Percentiles rank a stretch among this genome's conserved stretches.
Evolutionary conservation across 2,113 vertebrate species (phyloP).

Genomic region (Lepus timidus): DNA sequence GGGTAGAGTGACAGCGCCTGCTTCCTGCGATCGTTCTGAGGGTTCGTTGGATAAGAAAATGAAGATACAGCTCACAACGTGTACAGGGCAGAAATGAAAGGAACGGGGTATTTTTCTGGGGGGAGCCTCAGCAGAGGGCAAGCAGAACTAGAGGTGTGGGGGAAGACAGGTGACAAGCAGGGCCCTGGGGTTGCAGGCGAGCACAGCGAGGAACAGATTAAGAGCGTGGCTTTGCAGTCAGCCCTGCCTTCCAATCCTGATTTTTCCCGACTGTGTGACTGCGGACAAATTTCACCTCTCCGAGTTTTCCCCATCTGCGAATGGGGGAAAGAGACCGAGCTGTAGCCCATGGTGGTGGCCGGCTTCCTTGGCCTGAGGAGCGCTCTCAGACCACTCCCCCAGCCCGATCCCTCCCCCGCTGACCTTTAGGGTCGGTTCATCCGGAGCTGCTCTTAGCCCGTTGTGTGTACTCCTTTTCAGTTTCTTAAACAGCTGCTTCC

Average conservation of each 20-base stretch:
- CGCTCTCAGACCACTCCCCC: neutral
- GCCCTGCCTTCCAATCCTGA: neutral
- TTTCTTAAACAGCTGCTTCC: neutral
- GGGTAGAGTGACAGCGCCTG: neutral
- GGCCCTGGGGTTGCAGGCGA: neutral
- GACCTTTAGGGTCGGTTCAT: conserved; percentile 9
- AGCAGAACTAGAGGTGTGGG: neutral
- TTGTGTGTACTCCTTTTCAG: neutral
- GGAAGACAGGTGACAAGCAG: neutral
- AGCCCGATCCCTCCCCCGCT: fast-evolving
- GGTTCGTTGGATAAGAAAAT: neutral
- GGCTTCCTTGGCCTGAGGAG: neutral
- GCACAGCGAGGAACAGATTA: neutral
- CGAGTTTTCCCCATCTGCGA: neutral
- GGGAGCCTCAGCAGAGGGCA: neutral
- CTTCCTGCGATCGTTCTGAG: conserved; percentile 17
- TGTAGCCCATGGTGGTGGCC: neutral
- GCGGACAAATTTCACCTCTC: conserved; percentile 37
- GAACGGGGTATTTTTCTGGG: neutral
- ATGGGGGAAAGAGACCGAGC: neutral
- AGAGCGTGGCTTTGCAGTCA: neutral
- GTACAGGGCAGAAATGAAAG: neutral
- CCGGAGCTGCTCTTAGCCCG: neutral
- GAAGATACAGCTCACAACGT: neutral
- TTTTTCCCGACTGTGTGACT: conserved; percentile 33